Conservation (phyloP, 2,888 invertebrate species). For the Muschampia plurimacula region DNA sequence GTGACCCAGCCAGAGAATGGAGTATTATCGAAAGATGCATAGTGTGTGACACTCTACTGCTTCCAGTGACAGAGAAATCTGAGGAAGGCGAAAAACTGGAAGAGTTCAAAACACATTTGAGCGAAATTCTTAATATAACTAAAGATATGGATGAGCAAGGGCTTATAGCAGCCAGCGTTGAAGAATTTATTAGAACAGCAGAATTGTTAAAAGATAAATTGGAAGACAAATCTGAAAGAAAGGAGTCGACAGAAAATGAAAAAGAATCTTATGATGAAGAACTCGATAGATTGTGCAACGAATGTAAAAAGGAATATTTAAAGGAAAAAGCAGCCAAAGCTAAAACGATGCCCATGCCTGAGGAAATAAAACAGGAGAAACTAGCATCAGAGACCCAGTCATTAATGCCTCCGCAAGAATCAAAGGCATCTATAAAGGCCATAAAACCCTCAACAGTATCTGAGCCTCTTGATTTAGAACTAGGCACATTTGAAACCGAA, state of each 20-base stretch:
- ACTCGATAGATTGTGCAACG: slow-evolving; percentile 43
- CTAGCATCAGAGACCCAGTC: slow-evolving; percentile 1
- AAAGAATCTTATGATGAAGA: slow-evolving; percentile 40
- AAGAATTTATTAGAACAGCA: slow-evolving; percentile 52
- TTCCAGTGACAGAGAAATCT: slow-evolving; percentile 33
- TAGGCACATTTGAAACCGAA: slow-evolving; percentile 55
- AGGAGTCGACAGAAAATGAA: slow-evolving; percentile 26
- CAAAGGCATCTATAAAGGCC: slow-evolving; percentile 1
- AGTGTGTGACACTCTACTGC: slow-evolving; percentile 41
- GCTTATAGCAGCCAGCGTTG: slow-evolving; percentile 44
- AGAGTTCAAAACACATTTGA: slow-evolving; percentile 49
- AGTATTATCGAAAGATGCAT: slow-evolving; percentile 40
- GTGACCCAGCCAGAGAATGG: slow-evolving; percentile 21
- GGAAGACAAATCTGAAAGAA: slow-evolving; percentile 33
- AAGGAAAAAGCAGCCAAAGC: slow-evolving; percentile 33
- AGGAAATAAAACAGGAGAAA: not conserved
- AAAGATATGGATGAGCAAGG: slow-evolving; percentile 49
- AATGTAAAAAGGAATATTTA: slow-evolving; percentile 46
- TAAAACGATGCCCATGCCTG: not conserved
- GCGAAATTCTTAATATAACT: slow-evolving; percentile 50
- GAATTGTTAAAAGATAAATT: slow-evolving; percentile 49
- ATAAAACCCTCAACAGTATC: not conserved
- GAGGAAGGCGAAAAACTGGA: slow-evolving; percentile 46
- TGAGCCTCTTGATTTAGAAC: slow-evolving; percentile 46
- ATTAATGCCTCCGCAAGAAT: slow-evolving; percentile 6